A percentile compares a stretch with the other conserved stretches of the same genome.
Conservation (phyloP, 2,113 vertebrate genomes). For the Pachypanchax playfairii region DNA sequence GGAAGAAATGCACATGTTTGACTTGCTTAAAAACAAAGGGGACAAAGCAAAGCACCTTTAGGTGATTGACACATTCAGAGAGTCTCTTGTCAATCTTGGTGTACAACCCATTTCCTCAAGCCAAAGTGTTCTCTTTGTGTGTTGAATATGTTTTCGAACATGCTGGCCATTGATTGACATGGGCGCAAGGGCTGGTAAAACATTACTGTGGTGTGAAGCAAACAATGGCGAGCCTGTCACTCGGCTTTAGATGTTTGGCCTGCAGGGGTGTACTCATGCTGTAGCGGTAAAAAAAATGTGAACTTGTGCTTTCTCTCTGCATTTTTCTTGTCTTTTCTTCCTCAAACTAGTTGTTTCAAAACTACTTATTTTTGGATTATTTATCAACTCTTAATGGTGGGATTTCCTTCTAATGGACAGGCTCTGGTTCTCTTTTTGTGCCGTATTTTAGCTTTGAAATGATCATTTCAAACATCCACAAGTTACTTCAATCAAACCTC, state of each 20-base stretch:
- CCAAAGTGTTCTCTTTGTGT: constrained; percentile 83
- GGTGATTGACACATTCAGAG: constrained; percentile 69
- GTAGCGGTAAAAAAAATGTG: constrained; percentile 63
- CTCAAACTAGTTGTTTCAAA: not conserved
- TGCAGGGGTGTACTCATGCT: constrained; percentile 68
- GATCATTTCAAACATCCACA: not conserved
- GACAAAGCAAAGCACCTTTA: constrained; percentile 62
- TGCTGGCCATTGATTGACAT: constrained; percentile 83
- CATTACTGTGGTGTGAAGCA: constrained; percentile 78
- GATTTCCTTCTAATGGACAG: too few relatives aligned
- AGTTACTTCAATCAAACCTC: too few relatives aligned
- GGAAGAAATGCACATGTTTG: constrained; percentile 6
- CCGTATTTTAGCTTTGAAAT: constrained; percentile 1
- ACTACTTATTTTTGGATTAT: not conserved
- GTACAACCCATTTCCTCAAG: constrained; percentile 78
- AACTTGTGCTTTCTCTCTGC: constrained; percentile 35
- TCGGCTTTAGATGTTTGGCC: constrained; percentile 80
- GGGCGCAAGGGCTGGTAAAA: constrained; percentile 83
- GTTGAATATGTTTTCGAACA: constrained; percentile 86
- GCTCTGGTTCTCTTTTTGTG: too few relatives aligned
- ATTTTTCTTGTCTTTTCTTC: not conserved
- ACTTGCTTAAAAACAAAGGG: constrained; percentile 23
- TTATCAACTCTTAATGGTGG: constrained; percentile 7
- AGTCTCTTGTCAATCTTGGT: constrained; percentile 66
- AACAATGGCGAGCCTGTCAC: constrained; percentile 82